Evolutionary conservation across 2,113 vertebrate species (phyloP).

Genomic region (Erinaceus europaeus): DNA sequence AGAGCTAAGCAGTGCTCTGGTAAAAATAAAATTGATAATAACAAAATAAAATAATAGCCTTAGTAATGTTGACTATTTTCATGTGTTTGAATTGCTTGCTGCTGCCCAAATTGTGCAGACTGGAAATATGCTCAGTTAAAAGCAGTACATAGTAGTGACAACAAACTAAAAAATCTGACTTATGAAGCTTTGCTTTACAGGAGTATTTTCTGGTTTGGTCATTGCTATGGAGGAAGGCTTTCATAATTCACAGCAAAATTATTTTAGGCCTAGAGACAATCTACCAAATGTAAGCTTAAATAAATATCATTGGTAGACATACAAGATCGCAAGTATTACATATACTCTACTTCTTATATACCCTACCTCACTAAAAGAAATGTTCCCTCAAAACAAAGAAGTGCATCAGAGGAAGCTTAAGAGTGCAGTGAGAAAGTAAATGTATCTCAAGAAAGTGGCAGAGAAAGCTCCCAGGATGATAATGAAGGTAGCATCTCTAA

Average conservation of each 20-base stretch:
- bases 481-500: not conserved
- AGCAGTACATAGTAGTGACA: not conserved
- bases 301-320: not conserved
- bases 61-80: not conserved
- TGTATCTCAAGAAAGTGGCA: not conserved
- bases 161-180: not conserved
- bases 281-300: not conserved
- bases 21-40: too few species aligned
- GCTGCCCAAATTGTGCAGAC: not conserved
- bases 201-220: not conserved
- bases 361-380: not conserved
- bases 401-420: not conserved
- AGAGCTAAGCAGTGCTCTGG: too few species aligned
- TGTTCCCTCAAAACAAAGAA: not conserved
- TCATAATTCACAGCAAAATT: not conserved
- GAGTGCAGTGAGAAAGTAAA: not conserved
- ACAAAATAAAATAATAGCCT: conserved; percentile 4
- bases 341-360: not conserved
- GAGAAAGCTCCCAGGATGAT: not conserved
- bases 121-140: not conserved
- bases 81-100: not conserved
- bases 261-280: not conserved
- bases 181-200: not conserved
- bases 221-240: not conserved
- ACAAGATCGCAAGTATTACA: not conserved